Base-by-base conservation (phyloP, 2,888 invertebrate species). In the Archips xylosteana region DNA sequence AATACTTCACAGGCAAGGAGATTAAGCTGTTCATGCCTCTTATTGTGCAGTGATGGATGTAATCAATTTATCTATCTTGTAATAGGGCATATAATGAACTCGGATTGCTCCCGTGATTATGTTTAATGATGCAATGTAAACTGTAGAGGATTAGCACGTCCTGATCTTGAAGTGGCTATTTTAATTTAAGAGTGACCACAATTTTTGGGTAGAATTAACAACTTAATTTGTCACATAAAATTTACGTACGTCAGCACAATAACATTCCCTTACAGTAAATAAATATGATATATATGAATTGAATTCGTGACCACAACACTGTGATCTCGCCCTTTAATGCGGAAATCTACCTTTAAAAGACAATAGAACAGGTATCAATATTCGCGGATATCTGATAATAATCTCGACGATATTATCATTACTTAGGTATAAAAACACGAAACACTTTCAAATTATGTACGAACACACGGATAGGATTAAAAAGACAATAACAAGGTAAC, bases 1-100 rank as follows among this genome's bases (percentile, higher is more conserved):
- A 88, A 90, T 91, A 87, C 85, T 87, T 90, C 87, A 89, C 84
- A 82, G 84, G 81, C 81, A 81, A 85, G 85, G 80, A 85, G 86
- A 92, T 92, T 90, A 87, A 92, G 88, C 83, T 82, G 84, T 90
- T 85, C 81, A 75, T 83, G 79, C 80, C 82, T 81, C 78, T 85
- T 84, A 88, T 88, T 90, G 86, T 86, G 78, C 81, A 83, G 81
- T 85, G 86, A 83, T 83, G 81, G 80, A 78, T 78, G 76, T 80
- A 80, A 85, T 88, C 85, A 87, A 84, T 87, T 86, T 86, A 87
- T 85, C 85, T 81, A 77, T 78, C 78, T 77, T 77, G 78, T 75
- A 77, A 76, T 78, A 76, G 79, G 77, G 77, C 79, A 78, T 77
- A 80, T 82, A 78, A 82, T 85, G 81, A 80, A 82, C 81, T 80